Evolutionary conservation across 2,113 vertebrate species (phyloP).

Genomic region (Myotis brandtii): DNA sequence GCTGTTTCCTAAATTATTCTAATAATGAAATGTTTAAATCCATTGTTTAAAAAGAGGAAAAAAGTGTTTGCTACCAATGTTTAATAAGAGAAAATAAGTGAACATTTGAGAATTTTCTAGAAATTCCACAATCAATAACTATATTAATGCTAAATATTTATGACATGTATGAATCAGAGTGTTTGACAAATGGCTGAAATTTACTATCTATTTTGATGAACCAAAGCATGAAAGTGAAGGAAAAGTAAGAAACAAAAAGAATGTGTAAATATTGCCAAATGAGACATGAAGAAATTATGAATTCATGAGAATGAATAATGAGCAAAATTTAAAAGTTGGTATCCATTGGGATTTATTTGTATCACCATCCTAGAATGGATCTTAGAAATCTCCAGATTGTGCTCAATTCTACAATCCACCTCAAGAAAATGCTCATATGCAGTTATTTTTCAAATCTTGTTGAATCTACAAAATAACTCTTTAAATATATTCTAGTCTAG

Average conservation of each 20-base stretch:
- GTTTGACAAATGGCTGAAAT: not conserved
- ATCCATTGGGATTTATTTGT: not conserved
- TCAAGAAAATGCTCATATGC: not conserved
- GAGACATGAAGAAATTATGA: not conserved
- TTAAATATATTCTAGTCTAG: not conserved
- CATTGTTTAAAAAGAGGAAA: not conserved
- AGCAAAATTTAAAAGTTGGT: not conserved
- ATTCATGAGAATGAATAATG: not conserved
- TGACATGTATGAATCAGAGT: not conserved
- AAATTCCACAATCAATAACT: not conserved
- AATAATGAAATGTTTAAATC: not conserved
- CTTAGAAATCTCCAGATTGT: not conserved
- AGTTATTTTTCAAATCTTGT: not conserved
- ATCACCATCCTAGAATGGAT: not conserved
- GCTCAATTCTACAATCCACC: not conserved
- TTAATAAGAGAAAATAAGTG: not conserved
- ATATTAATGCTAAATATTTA: not conserved
- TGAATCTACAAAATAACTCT: not conserved
- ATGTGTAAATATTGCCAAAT: not conserved
- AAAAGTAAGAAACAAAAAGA: not conserved
- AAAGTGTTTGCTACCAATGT: not conserved
- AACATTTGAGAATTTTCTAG: not conserved
- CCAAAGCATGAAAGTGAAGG: not conserved
- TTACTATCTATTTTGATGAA: not conserved
- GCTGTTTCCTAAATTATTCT: not conserved